Evolutionary conservation across 2,113 vertebrate species (phyloP).

Genomic region (Raja brachyura): DNA sequence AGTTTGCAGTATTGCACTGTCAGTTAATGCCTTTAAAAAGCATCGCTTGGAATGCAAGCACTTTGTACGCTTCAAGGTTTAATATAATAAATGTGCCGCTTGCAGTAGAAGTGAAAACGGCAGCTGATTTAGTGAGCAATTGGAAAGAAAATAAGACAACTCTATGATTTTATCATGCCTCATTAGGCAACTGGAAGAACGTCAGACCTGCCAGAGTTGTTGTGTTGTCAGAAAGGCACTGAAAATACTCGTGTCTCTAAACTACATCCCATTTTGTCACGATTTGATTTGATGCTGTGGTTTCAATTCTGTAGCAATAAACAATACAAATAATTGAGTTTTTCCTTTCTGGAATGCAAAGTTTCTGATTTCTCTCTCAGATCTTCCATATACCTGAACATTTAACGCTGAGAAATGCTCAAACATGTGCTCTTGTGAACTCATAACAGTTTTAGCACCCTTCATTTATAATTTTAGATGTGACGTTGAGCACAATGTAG

Average conservation of each 20-base stretch:
- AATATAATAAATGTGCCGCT: background rate
- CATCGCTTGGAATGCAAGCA: background rate
- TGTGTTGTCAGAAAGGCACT: background rate
- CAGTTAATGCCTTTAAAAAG: background rate
- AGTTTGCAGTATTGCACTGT: background rate
- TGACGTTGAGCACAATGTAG: too few relatives aligned
- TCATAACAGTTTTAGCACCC: too few relatives aligned
- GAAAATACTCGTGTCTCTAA: background rate
- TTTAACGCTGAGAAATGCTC: too few relatives aligned
- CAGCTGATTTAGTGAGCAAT: background rate
- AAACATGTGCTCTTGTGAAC: too few relatives aligned
- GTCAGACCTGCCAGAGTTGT: background rate
- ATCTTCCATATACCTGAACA: too few relatives aligned
- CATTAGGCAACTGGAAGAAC: background rate
- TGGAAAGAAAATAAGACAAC: constrained; percentile 22
- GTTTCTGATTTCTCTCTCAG: too few relatives aligned
- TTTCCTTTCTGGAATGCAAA: too few relatives aligned
- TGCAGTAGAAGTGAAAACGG: background rate
- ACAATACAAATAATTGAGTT: too few relatives aligned
- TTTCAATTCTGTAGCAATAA: too few relatives aligned
- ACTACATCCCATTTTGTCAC: too few relatives aligned
- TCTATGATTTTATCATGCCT: background rate
- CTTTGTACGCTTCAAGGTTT: background rate
- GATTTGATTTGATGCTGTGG: too few relatives aligned
- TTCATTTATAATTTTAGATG: too few relatives aligned